Base-by-base conservation (phyloP, 2,888 invertebrate species). In the Lepidochitona cinerea region DNA sequence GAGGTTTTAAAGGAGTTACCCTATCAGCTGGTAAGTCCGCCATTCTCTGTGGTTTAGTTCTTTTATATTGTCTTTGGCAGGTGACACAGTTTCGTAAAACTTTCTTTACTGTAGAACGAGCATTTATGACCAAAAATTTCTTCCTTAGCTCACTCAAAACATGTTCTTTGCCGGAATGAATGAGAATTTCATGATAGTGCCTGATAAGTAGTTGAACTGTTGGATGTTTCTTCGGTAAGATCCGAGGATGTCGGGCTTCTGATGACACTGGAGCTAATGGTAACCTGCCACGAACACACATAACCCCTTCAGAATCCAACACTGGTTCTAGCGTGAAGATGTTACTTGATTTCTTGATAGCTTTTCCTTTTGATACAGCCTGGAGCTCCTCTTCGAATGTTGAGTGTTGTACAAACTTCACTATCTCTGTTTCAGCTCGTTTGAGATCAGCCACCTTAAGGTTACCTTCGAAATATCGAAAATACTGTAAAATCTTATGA, bases 21-120 rank as follows among this genome's bases (percentile, higher is more conserved):
- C 74, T 23, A 2, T 71, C 70, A 6, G 26, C n/a, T 6, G 73
- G 73, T n/a, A 73, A 37, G 26, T 73, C 73, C 14, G 73, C 53
- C 73, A 71, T 73, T 41, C 36, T 26, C 32, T 71, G 73, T 18
- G 29, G 12, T 9, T 18, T 9, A 23, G 54, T 32, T 18, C 7
- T 5, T 4, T 41, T 70, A 18, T 73, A 7, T 64, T 26, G 14
- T 26, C 70, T 72, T 12, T 49, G 9, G 64, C 73, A 73, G 26
- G 23, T 18, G 14, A 73, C 36, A 53, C 73, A 71, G 14, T 35
- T 33, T 23, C 32, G 23, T 6, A 69, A 1, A 14, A 41, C 9
- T 12, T 70, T 14, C 32, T 37, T 54, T 2, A 70, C 36, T 23
- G 69, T 59, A 37, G 35, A 9, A 9, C 70, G 26, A 5, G 41